A percentile compares a stretch with the other conserved stretches of the same genome.
Conservation (phyloP, 2,888 invertebrate genomes). For the Eustalomyia histrio region DNA sequence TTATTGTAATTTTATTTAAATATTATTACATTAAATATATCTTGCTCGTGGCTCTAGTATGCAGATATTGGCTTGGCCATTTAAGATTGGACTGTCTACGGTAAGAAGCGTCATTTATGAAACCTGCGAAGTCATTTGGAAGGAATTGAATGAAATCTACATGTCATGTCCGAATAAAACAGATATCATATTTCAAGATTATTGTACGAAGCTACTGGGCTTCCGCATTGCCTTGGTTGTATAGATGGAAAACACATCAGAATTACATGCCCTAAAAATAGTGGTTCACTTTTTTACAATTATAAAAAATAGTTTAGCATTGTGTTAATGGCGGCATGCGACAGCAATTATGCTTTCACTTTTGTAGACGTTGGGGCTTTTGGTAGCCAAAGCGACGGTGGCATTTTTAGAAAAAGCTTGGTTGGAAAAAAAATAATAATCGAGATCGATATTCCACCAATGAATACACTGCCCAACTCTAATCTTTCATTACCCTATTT, state of each 20-base stretch:
- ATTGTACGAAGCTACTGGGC: slow-evolving; percentile 7
- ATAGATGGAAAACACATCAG: slow-evolving; percentile 15
- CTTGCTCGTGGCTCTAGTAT: slow-evolving; percentile 4
- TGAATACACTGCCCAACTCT: too few species aligned
- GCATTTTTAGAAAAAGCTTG: background rate
- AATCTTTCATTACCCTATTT: too few species aligned
- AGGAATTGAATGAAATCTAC: slow-evolving; percentile 9
- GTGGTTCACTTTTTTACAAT: background rate
- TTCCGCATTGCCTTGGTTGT: slow-evolving; percentile 3
- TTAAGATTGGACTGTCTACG: background rate
- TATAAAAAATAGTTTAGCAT: background rate
- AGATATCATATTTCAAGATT: background rate
- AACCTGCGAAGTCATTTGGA: slow-evolving; percentile 10
- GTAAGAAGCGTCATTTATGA: background rate
- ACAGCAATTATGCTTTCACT: background rate
- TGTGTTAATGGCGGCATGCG: background rate
- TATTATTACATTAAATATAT: background rate
- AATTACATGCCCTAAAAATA: background rate
- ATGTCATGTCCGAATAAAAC: background rate
- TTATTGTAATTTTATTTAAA: too few species aligned
- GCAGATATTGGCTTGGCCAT: background rate
- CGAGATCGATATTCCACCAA: background rate
- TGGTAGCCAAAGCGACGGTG: slow-evolving; percentile 19
- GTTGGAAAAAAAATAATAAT: slow-evolving; percentile 15
- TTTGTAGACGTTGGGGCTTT: slow-evolving; percentile 2